Conservation (phyloP, 2,888 invertebrate genomes). For the Silvanus unidentatus region DNA sequence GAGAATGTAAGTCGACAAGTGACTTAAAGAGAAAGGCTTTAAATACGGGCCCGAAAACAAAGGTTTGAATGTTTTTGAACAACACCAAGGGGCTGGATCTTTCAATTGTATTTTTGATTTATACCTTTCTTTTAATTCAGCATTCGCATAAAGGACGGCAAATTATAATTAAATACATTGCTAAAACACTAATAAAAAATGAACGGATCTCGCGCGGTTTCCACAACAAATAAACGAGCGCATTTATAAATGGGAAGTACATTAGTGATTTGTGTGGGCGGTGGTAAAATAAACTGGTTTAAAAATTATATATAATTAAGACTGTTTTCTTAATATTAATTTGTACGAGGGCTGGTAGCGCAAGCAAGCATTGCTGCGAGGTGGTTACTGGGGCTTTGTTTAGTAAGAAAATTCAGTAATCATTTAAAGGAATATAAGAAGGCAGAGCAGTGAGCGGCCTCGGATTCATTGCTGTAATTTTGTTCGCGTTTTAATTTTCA, state of each 20-base stretch:
- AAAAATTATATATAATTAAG: constrained; percentile 8
- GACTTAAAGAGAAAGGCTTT: constrained; percentile 1
- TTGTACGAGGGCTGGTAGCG: constrained; percentile 6
- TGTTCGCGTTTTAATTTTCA: constrained; percentile 44
- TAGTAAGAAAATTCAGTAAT: constrained; percentile 15
- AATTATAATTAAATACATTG: no score
- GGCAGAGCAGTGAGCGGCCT: constrained; percentile 9
- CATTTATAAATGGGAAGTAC: no score
- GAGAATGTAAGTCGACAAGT: not conserved
- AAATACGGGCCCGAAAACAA: not conserved
- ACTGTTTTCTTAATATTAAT: constrained; percentile 11
- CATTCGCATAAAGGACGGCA: no score
- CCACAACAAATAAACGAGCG: no score
- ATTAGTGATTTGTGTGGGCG: no score
- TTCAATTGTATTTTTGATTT: no score
- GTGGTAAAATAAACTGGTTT: no score
- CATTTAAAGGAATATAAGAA: constrained; percentile 13
- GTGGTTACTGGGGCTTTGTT: no score
- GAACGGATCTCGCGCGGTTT: no score
- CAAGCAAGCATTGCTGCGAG: not conserved
- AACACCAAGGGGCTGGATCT: no score
- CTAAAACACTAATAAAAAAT: no score
- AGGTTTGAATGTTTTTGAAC: not conserved
- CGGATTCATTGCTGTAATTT: constrained; percentile 39
- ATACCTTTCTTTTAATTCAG: no score